Percentiles rank a stretch among this genome's conserved stretches.
Conservation (phyloP, 2,797 vertebrate species). For the Protosalanx chinensis region DNA sequence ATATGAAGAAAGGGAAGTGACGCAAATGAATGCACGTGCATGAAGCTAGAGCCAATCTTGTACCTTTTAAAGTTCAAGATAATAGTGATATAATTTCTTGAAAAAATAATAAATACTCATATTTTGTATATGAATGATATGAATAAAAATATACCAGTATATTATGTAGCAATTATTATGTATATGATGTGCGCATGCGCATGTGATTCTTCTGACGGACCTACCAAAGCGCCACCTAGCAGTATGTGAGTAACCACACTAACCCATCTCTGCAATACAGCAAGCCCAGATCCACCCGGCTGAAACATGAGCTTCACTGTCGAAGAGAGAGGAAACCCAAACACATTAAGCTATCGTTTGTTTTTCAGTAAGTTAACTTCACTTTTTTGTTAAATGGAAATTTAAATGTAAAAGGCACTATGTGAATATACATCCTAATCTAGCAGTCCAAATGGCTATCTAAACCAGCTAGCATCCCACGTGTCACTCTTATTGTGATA, state of each 20-base stretch:
- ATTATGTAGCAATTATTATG: too few species aligned
- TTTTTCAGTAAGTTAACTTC: constrained; percentile 86
- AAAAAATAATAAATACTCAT: too few species aligned
- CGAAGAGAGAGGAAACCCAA: constrained; percentile 82
- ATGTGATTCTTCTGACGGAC: background rate
- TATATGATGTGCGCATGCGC: constrained; percentile 19
- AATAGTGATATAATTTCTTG: too few species aligned
- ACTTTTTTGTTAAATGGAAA: background rate
- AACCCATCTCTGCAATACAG: background rate
- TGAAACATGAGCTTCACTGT: constrained; percentile 74
- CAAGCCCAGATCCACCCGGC: constrained; percentile 5
- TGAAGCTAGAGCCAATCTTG: background rate
- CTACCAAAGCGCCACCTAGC: background rate
- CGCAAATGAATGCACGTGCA: background rate
- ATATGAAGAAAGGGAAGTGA: constrained; percentile 60
- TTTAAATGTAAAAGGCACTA: background rate
- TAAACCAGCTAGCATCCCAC: constrained; percentile 45
- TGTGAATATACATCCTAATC: background rate
- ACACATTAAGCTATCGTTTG: constrained; percentile 80
- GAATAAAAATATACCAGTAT: too few species aligned
- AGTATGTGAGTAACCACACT: background rate
- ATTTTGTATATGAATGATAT: too few species aligned
- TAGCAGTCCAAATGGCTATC: background rate
- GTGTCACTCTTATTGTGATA: constrained; percentile 49
- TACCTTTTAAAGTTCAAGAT: background rate